phyloP scores from a whole-genome alignment of 2,113 vertebrate species.

The Puntigrus tetrazona region DNA sequence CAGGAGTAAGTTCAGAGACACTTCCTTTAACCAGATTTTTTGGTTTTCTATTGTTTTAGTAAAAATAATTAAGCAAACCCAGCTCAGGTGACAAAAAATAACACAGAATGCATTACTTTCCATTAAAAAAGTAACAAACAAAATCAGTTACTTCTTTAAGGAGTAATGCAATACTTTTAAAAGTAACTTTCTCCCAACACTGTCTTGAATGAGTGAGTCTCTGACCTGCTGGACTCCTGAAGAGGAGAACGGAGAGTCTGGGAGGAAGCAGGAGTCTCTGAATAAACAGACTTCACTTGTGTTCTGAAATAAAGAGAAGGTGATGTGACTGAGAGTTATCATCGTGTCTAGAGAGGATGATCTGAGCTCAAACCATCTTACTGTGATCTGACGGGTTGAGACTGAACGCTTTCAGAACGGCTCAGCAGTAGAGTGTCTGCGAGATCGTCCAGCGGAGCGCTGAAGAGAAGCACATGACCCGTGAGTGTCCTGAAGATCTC shows the following conservation, averaged over 20 bases:
- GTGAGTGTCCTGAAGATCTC: not conserved
- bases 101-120: not conserved
- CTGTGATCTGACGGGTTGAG: constrained; percentile 12
- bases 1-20: too few species aligned
- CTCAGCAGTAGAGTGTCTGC: not conserved
- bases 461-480: not conserved
- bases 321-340: not conserved
- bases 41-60: too few species aligned
- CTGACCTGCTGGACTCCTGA: constrained; percentile 34
- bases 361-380: not conserved
- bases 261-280: not conserved
- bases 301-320: not conserved
- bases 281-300: not conserved
- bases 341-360: not conserved
- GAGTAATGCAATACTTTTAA: not conserved
- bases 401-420: not conserved
- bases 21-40: too few species aligned
- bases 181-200: not conserved
- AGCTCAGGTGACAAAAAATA: not conserved
- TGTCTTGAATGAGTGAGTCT: not conserved
- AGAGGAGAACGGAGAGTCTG: not conserved
- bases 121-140: too few species aligned
- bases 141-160: too few species aligned
- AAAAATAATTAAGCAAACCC: not conserved
- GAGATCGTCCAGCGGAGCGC: not conserved